Evolutionary conservation across 1,140 invertebrate species (phyloP), one percentile per base, ranked within the genome.

Genomic region (Bombyx mandarina): DNA sequence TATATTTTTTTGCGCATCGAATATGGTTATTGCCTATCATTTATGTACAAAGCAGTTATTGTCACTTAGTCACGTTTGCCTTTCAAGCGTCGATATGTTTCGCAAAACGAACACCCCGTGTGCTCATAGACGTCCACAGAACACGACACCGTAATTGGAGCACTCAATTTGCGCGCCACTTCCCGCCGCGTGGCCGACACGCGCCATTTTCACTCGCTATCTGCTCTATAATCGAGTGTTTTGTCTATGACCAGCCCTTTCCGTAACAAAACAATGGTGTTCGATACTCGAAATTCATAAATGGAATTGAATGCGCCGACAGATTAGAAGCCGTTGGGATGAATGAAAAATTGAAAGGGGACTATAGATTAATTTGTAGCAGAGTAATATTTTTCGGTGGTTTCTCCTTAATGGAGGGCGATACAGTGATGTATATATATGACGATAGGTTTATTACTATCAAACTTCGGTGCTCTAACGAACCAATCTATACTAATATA

Each of bases 151-250:
- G 82, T 86, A 86, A 83, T 86, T 79, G 80, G 80, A 83, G 81
- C 79, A 81, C 76, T 86, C 80, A 83, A 86, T 83, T 86, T 81
- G 79, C 73, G 66, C 72, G 77, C 73, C 77, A 79, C 77, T 80
- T 81, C 54, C 63, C 49, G 66, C 64, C 69, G 70, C 53, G 68
- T 66, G 63, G 52, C 54, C 6, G 56, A 45, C 61, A 59, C 67
- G 62, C 65, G 60, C 55, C 62, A 55, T 61, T 63, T 65, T 71
- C 75, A 71, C 74, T 81, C 80, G 57, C 58, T 69, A 69, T 77
- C 68, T 54, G 53, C 18, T 54, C 66, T 67, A 58, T 68, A 75
- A 77, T 75, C 73, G 71, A 73, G 66, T 76, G 72, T 73, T 73
- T 73, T 75, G 67, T 75, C 67, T 75, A 64, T 73, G 71, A 65